Evolutionary conservation across 2,888 invertebrate genomes (phyloP).

Genomic region (Caenorhabditis sp.): DNA sequence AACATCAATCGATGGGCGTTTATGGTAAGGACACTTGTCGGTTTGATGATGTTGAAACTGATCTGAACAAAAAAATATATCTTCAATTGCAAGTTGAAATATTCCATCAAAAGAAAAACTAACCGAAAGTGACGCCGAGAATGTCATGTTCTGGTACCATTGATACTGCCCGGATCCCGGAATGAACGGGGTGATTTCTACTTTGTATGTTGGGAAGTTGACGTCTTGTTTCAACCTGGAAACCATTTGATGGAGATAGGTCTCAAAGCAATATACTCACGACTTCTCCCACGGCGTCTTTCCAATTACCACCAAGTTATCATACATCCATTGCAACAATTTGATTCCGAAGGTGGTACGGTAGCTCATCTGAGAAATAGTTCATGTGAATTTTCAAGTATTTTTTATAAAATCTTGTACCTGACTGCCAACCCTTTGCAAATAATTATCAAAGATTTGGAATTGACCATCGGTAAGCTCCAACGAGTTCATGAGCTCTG

Average conservation of each 20-base stretch:
- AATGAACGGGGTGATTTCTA: conserved; percentile 54
- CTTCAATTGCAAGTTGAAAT: no score
- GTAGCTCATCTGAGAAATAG: conserved; percentile 18
- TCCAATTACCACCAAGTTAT: conserved; percentile 62
- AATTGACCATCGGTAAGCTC: conserved; percentile 23
- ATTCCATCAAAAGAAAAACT: no score
- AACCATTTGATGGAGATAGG: not conserved
- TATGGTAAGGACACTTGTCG: conserved; percentile 32
- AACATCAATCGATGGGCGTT: conserved; percentile 58
- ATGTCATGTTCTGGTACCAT: conserved; percentile 62
- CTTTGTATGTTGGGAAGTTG: conserved; percentile 17
- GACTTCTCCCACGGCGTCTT: conserved; percentile 64
- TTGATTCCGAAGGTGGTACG: conserved; percentile 6
- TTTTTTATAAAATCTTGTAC: no score
- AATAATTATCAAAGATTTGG: conserved; percentile 28
- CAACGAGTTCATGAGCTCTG: conserved; percentile 19
- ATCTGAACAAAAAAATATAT: no score
- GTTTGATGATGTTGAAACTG: conserved; percentile 19
- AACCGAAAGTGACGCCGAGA: no score
- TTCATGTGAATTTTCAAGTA: no score
- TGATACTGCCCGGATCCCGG: conserved; percentile 43
- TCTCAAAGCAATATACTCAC: conserved; percentile 5
- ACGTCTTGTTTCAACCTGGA: conserved; percentile 37
- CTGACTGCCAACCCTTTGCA: no score
- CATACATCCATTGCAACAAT: conserved; percentile 62